Conservation (phyloP, 2,888 invertebrate genomes). For the Sesamia inferens region DNA sequence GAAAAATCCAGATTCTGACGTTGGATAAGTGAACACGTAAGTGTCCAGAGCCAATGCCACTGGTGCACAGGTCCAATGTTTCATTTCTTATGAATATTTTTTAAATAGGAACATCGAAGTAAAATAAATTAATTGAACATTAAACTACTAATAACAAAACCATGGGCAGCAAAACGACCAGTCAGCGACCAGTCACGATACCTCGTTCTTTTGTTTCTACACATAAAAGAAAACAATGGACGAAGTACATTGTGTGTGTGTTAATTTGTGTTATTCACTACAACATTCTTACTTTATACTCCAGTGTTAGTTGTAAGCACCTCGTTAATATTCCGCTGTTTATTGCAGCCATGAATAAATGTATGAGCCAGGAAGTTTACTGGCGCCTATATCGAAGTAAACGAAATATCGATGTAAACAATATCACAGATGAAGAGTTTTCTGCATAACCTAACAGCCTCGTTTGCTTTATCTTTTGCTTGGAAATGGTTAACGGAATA, state of each 20-base stretch:
- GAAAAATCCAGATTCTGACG: too few relatives aligned
- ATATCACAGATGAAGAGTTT: constrained; percentile 36
- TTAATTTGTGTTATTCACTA: constrained; percentile 30
- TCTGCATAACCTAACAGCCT: neutral
- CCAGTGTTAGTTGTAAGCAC: constrained; percentile 45
- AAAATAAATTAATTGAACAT: too few relatives aligned
- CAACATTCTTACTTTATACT: constrained; percentile 17
- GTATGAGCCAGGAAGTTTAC: constrained; percentile 45
- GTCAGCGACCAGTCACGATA: too few relatives aligned
- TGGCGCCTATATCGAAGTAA: constrained; percentile 40
- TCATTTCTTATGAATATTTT: too few relatives aligned
- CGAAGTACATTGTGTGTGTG: neutral
- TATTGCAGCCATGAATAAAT: constrained; percentile 50
- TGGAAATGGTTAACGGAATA: neutral
- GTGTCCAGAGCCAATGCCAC: too few relatives aligned
- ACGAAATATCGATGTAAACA: constrained; percentile 13
- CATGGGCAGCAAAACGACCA: too few relatives aligned
- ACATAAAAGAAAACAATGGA: constrained; percentile 10
- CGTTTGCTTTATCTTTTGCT: constrained; percentile 3
- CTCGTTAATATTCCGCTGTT: constrained; percentile 54
- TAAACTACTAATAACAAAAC: too few relatives aligned
- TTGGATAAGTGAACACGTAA: too few relatives aligned
- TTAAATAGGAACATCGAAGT: too few relatives aligned
- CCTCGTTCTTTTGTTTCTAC: neutral
- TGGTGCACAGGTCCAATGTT: too few relatives aligned